Evolutionary conservation across 2,888 invertebrate genomes (phyloP).

Genomic region (Smittia aterrima): DNA sequence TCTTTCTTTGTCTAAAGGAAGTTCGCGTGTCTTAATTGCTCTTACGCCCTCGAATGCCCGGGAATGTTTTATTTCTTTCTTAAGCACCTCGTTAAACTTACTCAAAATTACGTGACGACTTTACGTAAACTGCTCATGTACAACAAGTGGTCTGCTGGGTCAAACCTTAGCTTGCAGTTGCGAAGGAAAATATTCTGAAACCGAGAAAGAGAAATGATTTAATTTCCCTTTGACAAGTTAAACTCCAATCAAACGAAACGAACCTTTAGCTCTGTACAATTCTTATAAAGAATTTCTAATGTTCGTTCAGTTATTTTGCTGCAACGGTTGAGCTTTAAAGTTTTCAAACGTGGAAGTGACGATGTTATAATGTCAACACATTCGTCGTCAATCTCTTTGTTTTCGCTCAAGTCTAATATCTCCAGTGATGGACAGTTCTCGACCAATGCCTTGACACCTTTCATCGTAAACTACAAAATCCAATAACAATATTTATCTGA

Average conservation of each 20-base stretch:
- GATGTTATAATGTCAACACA: constrained; percentile 12
- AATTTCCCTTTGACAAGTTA: no score
- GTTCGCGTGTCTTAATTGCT: constrained; percentile 1
- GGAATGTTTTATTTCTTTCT: constrained; percentile 1
- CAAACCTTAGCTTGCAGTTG: constrained; percentile 10
- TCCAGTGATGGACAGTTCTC: constrained; percentile 33
- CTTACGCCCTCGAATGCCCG: neutral
- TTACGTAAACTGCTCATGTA: constrained; percentile 35
- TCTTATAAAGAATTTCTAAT: neutral
- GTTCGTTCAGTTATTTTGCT: constrained; percentile 21
- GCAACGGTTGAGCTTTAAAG: constrained; percentile 30
- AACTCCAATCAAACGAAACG: neutral
- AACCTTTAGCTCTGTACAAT: constrained; percentile 30
- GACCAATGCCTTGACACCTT: constrained; percentile 18
- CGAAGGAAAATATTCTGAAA: constrained; percentile 22
- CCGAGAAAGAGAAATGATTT: no score
- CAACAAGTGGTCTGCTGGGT: constrained; percentile 14
- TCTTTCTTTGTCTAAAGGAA: neutral
- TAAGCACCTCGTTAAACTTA: neutral
- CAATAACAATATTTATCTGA: neutral
- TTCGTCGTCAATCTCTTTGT: constrained; percentile 27
- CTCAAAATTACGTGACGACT: constrained; percentile 27
- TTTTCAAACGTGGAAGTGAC: constrained; percentile 21
- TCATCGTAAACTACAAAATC: neutral
- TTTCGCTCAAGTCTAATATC: constrained; percentile 31